These are phyloP conservation scores for Trogon surrucura DNA, from an alignment of 2,113 vertebrate genomes.

Conservation along the genomic window DNA sequence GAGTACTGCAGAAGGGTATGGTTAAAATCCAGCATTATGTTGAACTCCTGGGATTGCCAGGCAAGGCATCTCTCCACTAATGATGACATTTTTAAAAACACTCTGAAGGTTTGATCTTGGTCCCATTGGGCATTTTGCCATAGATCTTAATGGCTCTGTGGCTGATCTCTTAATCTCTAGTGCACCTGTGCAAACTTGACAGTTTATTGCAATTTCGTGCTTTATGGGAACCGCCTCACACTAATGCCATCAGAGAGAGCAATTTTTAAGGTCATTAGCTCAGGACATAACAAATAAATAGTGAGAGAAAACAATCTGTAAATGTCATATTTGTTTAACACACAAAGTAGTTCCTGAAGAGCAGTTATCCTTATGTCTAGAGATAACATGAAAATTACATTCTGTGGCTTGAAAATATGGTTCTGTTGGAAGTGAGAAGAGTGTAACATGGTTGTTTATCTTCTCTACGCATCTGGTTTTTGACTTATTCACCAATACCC, in stretches of 20 bases:
- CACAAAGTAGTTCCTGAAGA: conserved; percentile 28
- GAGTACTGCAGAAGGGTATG: conserved; percentile 8
- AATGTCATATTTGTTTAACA: conserved; percentile 67
- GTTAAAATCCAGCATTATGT: conserved; percentile 23
- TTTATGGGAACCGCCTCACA: conserved; percentile 25
- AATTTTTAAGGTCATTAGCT: conserved; percentile 63
- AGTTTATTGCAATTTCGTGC: conserved; percentile 64
- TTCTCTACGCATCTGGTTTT: neutral
- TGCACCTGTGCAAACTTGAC: conserved; percentile 64
- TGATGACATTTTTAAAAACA: conserved; percentile 55
- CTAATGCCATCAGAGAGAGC: conserved; percentile 35
- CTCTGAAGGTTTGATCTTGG: conserved; percentile 37
- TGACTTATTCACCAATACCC: neutral
- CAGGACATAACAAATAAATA: conserved; percentile 53
- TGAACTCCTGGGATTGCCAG: neutral
- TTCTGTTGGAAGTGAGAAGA: neutral
- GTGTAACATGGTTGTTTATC: neutral
- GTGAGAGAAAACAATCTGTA: conserved; percentile 51
- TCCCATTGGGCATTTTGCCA: conserved; percentile 38
- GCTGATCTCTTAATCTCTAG: conserved; percentile 65
- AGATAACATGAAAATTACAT: conserved; percentile 42
- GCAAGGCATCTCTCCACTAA: conserved; percentile 23
- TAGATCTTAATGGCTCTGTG: conserved; percentile 53
- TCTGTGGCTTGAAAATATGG: conserved; percentile 14
- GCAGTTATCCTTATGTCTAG: conserved; percentile 51